These are phyloP conservation scores for Galerucella pusilla DNA, from an alignment of 2,888 invertebrate species.

Conservation along the genomic window DNA sequence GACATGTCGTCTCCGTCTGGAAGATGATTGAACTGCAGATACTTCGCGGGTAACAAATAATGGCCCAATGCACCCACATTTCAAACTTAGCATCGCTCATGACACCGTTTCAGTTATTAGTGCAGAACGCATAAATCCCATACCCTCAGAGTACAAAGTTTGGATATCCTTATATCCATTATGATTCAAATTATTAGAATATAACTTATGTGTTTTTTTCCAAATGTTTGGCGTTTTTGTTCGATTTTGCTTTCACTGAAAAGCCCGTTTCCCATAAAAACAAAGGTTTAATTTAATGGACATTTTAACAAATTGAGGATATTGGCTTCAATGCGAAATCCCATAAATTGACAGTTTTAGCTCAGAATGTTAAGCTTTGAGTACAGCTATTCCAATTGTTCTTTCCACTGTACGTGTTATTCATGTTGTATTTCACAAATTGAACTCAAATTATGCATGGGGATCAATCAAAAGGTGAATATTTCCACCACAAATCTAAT, in stretches of 20 bases:
- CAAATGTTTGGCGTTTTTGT: neutral
- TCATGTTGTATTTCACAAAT: neutral
- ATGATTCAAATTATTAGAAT: neutral
- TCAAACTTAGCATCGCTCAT: no score
- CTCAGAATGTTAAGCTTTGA: neutral
- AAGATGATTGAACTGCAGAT: no score
- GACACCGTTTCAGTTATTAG: no score
- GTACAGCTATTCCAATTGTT: neutral
- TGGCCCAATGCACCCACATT: no score
- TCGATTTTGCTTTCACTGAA: neutral
- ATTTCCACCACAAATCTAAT: no score
- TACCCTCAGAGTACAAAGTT: no score
- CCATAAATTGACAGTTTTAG: neutral
- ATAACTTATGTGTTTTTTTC: neutral
- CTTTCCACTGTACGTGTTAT: neutral
- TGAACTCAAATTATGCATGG: no score
- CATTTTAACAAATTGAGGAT: neutral
- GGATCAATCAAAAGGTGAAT: no score
- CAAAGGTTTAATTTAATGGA: neutral
- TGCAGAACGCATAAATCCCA: no score
- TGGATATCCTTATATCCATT: neutral
- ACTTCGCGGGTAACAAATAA: no score
- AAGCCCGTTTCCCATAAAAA: neutral
- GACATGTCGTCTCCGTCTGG: no score
- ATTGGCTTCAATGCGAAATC: neutral